Conservation (phyloP, 2,888 invertebrate genomes). For the Amphimallon solstitiale region DNA sequence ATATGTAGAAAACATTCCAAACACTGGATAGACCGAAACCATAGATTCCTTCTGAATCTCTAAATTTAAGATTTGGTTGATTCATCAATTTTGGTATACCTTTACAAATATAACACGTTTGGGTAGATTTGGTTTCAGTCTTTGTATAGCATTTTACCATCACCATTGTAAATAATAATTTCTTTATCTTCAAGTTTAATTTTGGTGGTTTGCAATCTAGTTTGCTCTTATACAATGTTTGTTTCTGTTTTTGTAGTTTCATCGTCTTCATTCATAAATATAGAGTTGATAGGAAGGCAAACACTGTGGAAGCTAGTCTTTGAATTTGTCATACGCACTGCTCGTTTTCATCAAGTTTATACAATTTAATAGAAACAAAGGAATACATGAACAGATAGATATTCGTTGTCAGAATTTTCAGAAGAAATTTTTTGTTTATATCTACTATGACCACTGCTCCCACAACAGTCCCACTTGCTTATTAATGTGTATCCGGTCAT, state of each 20-base stretch:
- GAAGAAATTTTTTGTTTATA: slow-evolving; percentile 48
- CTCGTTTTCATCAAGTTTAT: slow-evolving; percentile 36
- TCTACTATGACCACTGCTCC: slow-evolving; percentile 44
- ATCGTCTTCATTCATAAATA: no score
- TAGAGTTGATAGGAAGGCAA: slow-evolving; percentile 51
- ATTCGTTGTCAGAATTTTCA: slow-evolving; percentile 45
- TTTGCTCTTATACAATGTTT: background rate
- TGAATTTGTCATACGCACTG: slow-evolving; percentile 52
- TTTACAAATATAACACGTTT: slow-evolving; percentile 5
- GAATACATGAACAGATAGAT: slow-evolving; percentile 50
- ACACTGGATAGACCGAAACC: background rate
- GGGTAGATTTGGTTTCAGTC: slow-evolving; percentile 25
- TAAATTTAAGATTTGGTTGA: slow-evolving; percentile 3
- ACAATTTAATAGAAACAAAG: slow-evolving; percentile 50
- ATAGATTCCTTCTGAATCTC: background rate
- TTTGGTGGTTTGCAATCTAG: background rate
- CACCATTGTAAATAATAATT: slow-evolving; percentile 45
- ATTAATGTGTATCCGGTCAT: background rate
- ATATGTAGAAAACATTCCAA: background rate
- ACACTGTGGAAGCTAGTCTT: slow-evolving; percentile 49
- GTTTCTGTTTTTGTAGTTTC: slow-evolving; percentile 1
- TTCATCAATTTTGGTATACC: background rate
- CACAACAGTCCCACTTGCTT: slow-evolving; percentile 14
- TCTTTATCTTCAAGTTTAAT: slow-evolving; percentile 1
- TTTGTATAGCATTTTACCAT: slow-evolving; percentile 45